These are phyloP conservation scores for Acrobasis suavella DNA, from an alignment of 2,888 invertebrate species.

Conservation along the genomic window DNA sequence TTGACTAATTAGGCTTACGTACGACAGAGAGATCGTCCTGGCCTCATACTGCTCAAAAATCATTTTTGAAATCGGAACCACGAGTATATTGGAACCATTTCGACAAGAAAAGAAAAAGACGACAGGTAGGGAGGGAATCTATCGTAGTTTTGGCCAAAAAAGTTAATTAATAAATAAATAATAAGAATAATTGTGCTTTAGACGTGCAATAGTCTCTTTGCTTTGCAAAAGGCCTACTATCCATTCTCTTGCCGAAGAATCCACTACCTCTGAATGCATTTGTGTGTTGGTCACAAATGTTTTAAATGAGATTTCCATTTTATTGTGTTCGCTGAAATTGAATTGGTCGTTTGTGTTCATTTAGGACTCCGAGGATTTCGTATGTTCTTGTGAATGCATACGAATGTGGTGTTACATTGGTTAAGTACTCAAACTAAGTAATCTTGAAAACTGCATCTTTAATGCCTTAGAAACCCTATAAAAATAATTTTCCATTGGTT, in stretches of 20 bases:
- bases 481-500: too few species aligned
- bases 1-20: too few species aligned
- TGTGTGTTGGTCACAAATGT: constrained; percentile 22
- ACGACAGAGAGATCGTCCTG: too few species aligned
- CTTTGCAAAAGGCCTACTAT: neutral
- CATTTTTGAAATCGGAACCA: too few species aligned
- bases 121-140: too few species aligned
- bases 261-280: constrained; percentile 7
- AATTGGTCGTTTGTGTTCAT: neutral
- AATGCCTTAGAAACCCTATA: too few species aligned
- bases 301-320: constrained; percentile 7
- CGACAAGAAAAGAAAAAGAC: too few species aligned
- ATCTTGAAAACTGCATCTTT: neutral
- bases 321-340: neutral
- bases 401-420: neutral
- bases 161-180: too few species aligned
- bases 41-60: too few species aligned
- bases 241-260: neutral
- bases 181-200: too few species aligned
- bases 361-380: neutral
- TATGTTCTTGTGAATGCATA: neutral
- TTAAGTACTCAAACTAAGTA: neutral
- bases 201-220: neutral
- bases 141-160: too few species aligned
- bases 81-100: too few species aligned